Conservation (phyloP, 2,888 invertebrate species). For the Choristoneura rosaceana region DNA sequence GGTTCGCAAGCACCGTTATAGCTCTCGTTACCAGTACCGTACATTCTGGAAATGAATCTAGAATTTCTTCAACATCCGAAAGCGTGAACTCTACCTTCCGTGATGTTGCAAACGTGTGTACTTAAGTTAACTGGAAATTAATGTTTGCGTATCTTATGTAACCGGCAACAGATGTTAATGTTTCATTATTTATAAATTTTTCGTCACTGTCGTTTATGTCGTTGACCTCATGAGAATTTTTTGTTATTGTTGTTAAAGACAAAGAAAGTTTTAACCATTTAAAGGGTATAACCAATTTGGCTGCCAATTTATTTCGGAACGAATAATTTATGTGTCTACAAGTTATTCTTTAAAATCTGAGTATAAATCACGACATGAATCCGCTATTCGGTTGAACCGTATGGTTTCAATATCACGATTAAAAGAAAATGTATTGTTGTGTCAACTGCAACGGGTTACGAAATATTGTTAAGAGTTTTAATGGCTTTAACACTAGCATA, state of each 20-base stretch:
- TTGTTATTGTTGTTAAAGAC: conserved; percentile 22
- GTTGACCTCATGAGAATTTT: conserved; percentile 28
- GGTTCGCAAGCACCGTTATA: conserved; percentile 71
- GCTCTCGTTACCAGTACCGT: conserved; percentile 67
- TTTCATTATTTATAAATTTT: conserved; percentile 28
- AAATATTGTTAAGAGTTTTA: conserved; percentile 22
- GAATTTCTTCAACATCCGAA: conserved; percentile 55
- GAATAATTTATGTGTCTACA: conserved; percentile 29
- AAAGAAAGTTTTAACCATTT: conserved; percentile 28
- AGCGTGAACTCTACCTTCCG: conserved; percentile 47
- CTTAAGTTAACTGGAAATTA: conserved; percentile 30
- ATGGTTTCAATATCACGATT: conserved; percentile 20
- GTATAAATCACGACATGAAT: conserved; percentile 36
- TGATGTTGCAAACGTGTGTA: conserved; percentile 15
- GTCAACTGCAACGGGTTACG: conserved; percentile 18
- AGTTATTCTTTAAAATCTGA: conserved; percentile 41
- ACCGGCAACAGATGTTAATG: conserved; percentile 24
- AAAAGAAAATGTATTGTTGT: conserved; percentile 21
- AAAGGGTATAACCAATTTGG: conserved; percentile 37
- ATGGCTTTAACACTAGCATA: conserved; percentile 4
- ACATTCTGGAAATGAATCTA: conserved; percentile 63
- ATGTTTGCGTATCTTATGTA: conserved; percentile 29
- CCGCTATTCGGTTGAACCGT: conserved; percentile 20
- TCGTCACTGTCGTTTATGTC: conserved; percentile 14
- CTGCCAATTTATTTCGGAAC: conserved; percentile 34